These are phyloP conservation scores for Graptemys geographica DNA, from an alignment of 2,797 vertebrate species.

Conservation along the genomic window DNA sequence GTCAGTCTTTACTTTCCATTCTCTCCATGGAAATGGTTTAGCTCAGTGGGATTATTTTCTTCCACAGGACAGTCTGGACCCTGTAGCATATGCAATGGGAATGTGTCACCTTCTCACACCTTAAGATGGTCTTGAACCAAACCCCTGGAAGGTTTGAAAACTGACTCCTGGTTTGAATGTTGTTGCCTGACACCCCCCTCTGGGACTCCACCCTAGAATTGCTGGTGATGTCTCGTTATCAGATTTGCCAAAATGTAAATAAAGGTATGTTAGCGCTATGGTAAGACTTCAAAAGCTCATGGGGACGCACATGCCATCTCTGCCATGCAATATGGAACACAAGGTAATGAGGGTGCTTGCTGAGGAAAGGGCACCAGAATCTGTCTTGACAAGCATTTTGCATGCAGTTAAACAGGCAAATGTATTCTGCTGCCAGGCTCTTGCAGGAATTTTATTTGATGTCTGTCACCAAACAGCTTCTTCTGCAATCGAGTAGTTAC, in stretches of 20 bases:
- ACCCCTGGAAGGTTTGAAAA: not conserved
- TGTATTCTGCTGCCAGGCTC: slow-evolving; percentile 81
- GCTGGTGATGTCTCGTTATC: not conserved
- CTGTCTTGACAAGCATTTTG: slow-evolving; percentile 82
- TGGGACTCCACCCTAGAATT: not conserved
- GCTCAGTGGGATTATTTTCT: slow-evolving; percentile 38
- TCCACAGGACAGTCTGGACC: slow-evolving; percentile 32
- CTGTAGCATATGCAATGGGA: slow-evolving; percentile 22
- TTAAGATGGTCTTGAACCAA: not conserved
- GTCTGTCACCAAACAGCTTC: slow-evolving; percentile 83
- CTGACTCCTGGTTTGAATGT: not conserved
- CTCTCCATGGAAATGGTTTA: slow-evolving; percentile 45
- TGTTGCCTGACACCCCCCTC: not conserved
- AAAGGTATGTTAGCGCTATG: not conserved
- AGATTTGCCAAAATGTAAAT: slow-evolving; percentile 30
- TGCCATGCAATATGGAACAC: slow-evolving; percentile 41
- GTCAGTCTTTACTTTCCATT: not conserved
- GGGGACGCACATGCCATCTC: slow-evolving; percentile 19
- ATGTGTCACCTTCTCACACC: slow-evolving; percentile 25
- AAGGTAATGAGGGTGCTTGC: slow-evolving; percentile 16
- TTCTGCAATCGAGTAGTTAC: slow-evolving; percentile 77
- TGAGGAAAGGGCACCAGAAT: slow-evolving; percentile 63
- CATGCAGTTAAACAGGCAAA: slow-evolving; percentile 82
- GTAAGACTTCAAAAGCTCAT: slow-evolving; percentile 1
- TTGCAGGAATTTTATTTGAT: slow-evolving; percentile 79